Evolutionary conservation across 2,888 invertebrate species (phyloP), one percentile per base, ranked within the genome.

Genomic region (Pelosia muscerda): DNA sequence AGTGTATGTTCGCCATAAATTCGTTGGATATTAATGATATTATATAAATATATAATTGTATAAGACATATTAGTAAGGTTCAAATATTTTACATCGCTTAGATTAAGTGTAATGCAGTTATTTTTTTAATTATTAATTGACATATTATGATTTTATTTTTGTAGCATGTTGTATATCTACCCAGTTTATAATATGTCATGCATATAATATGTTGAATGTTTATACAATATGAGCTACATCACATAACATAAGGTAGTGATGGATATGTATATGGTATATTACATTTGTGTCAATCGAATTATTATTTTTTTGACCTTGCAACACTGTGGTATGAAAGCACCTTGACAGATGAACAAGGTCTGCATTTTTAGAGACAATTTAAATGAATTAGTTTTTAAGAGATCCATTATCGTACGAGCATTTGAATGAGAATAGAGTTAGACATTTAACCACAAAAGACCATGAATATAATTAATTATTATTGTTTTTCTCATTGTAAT

Each of bases 1-100:
- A 79, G 66, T 70, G 62, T 79, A 71, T 68, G 42, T 67, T 77
- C 69, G 81, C 82, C 81, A 81, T 81, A 77, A 79, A 73, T 79
- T 77, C 68, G 69, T 79, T 76, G 55, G 72, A 77, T 80, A 79
- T 81, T 78, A 58, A 81, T 81, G 79, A 81, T 81, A 82, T 82
- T 81, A 81, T 77, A 69, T 71, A 73, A 74, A 75, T 78, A 76
- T 75, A 71, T 73, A 68, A 69, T 72, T 72, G 68, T 58, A 56
- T 74, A 76, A 80, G 77, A 77, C 77, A 66, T 80, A 61, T 66
- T 72, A 68, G 67, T 81, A 81, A 75, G 72, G 73, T 82, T 74
- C 68, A 74, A 71, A 73, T 62, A 71, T 61, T 65, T 71, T 65
- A 68, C 38, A 64, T 74, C 73, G 74, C 64, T 74, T 79, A 77